Base-by-base conservation (phyloP, 2,888 invertebrate species). In the Cynaeus angustus region DNA sequence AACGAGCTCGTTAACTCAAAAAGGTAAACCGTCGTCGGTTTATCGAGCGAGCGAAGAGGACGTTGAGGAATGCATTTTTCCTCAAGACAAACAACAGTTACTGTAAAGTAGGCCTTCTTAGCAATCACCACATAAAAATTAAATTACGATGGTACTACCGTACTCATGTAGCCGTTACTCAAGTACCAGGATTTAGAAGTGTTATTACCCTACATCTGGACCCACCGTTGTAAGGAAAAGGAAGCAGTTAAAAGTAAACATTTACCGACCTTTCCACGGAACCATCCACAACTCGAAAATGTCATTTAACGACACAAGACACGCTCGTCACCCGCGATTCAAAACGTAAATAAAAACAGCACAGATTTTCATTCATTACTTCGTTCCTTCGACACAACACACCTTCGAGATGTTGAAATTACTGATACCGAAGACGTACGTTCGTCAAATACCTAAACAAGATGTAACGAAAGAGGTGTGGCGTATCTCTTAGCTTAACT, bases 71-170 rank as follows among this genome's bases (percentile, higher is more conserved):
- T 67, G 58, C 67, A 52, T 67, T 67, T 67, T 67, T 67, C 59
- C 37, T 33, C 52, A 59, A 48, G 67, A 67, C 50, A 28, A 67
- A 67, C 52, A 67, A 67, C 67, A 58, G 67, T 67, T 67, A 67
- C 59, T 13, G 46, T 52, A 67, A 67, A 67, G 67, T 67, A 67
- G 67, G 67, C 52, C 67, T 67, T 52, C 55, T 64, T 38, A 14
- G 65, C 65, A 65, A 65, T 55, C 37, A 58, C 67, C 67, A 59
- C 67, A 67, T 67, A 67, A 67, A 67, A 67, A 67, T 67, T 59
- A 67, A 67, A 59, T 67, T 59, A 67, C 55, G 55, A 37, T 46
- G 21, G 67, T 59, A 62, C 61, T 52, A 53, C 66, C 41, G 21
- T 53, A 68, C 61, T 62, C 62, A 62, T 45, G 14, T 26, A 68